phyloP scores from a whole-genome alignment of 2,113 vertebrate species.

The Platichthys flesus region DNA sequence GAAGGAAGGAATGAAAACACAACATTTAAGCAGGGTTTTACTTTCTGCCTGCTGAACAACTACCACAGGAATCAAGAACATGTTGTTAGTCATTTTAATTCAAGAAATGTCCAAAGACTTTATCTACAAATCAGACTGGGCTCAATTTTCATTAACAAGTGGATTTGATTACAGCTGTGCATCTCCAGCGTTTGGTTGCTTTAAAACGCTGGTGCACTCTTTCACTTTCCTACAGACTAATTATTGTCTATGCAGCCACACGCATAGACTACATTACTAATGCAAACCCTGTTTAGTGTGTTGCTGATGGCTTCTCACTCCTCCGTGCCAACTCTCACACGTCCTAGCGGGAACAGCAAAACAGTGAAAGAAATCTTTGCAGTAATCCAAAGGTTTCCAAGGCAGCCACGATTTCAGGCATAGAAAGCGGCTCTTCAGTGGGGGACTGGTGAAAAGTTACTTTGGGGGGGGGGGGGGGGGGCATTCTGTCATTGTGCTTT shows the following conservation, averaged over 20 bases:
- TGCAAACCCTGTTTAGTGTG: conserved; percentile 35
- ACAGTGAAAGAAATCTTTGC: conserved; percentile 29
- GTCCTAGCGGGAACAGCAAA: conserved; percentile 38
- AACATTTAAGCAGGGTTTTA: neutral
- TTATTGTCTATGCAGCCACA: conserved; percentile 47
- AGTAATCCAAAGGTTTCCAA: conserved; percentile 55
- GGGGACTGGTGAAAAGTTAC: neutral
- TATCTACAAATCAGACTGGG: neutral
- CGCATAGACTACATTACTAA: conserved; percentile 27
- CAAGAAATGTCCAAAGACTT: neutral
- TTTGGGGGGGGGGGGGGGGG: neutral
- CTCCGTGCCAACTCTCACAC: conserved; percentile 59
- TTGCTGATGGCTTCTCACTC: conserved; percentile 43
- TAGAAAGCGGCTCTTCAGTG: conserved; percentile 14
- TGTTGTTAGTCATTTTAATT: conserved; percentile 5
- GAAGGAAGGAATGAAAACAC: neutral
- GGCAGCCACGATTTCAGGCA: conserved; percentile 37
- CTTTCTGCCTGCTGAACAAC: neutral
- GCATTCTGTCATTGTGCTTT: neutral
- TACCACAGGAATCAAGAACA: neutral
- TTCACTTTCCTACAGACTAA: conserved; percentile 39
- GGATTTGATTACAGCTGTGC: conserved; percentile 3
- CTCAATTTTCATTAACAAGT: neutral
- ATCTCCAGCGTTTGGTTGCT: conserved; percentile 14
- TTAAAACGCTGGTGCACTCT: conserved; percentile 7